phyloP scores from a whole-genome alignment of 2,888 invertebrate species.

The Parnassius mnemosyne region DNA sequence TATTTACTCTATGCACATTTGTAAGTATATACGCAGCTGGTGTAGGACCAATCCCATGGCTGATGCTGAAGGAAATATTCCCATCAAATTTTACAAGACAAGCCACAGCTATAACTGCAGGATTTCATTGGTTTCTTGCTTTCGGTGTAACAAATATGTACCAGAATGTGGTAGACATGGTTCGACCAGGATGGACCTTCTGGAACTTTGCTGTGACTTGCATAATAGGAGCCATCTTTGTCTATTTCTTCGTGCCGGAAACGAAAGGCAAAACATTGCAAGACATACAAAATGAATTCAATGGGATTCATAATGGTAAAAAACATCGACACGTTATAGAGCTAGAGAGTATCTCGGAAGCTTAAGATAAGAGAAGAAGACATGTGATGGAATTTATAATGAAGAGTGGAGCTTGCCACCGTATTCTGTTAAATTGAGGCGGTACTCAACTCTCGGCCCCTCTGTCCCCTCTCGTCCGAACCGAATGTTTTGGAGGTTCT shows the following conservation, averaged over 20 bases:
- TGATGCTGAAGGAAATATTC: slow-evolving; percentile 85
- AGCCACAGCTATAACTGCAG: slow-evolving; percentile 84
- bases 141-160: slow-evolving; percentile 83
- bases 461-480: too few species aligned
- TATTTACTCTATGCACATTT: slow-evolving; percentile 77
- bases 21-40: slow-evolving; percentile 83
- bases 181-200: slow-evolving; percentile 83
- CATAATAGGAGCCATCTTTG: slow-evolving; percentile 81
- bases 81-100: slow-evolving; percentile 81
- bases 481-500: too few species aligned
- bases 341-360: slow-evolving; percentile 46
- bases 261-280: slow-evolving; percentile 80
- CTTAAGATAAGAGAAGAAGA: background rate
- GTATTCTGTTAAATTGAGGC: too few species aligned
- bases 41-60: slow-evolving; percentile 86
- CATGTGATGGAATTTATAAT: background rate
- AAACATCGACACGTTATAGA: slow-evolving; percentile 72
- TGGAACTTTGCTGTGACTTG: slow-evolving; percentile 84
- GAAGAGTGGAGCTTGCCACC: too few species aligned
- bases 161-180: slow-evolving; percentile 75
- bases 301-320: slow-evolving; percentile 64
- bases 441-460: too few species aligned
- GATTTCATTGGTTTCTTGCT: slow-evolving; percentile 85
- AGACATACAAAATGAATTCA: slow-evolving; percentile 79
- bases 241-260: slow-evolving; percentile 85